phyloP scores from a whole-genome alignment of 2,888 invertebrate species.

The Dyspetes luteomarginatus region DNA sequence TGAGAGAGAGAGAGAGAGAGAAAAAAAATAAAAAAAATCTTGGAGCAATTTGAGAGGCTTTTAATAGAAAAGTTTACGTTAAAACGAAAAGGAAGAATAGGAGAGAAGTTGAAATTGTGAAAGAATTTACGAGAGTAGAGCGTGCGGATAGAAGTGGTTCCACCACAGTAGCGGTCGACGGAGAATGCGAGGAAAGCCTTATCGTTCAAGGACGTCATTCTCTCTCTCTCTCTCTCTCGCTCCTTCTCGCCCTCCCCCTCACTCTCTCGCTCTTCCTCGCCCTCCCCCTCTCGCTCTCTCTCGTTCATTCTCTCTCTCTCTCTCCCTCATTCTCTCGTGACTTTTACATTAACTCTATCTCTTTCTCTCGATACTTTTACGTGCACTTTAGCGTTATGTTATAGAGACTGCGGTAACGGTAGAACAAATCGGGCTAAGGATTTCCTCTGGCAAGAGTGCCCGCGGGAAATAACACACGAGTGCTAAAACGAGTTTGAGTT shows the following conservation, averaged over 20 bases:
- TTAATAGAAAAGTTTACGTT: neutral
- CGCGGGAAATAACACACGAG: too few relatives aligned
- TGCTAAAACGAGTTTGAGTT: slow-evolving; percentile 43
- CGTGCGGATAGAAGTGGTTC: slow-evolving; percentile 25
- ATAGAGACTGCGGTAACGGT: slow-evolving; percentile 41
- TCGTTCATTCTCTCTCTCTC: slow-evolving; percentile 65
- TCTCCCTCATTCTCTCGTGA: neutral
- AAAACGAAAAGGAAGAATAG: neutral
- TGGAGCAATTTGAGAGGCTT: neutral
- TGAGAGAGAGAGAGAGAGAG: too few relatives aligned
- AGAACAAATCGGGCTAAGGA: slow-evolving; percentile 11
- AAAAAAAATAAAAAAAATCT: neutral
- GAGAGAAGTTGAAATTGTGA: neutral
- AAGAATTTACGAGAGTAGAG: slow-evolving; percentile 22
- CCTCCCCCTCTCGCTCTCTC: slow-evolving; percentile 31
- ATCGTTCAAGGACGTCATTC: slow-evolving; percentile 78
- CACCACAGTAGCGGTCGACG: slow-evolving; percentile 17
- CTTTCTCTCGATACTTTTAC: neutral
- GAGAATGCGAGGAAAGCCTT: slow-evolving; percentile 71
- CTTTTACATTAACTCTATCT: neutral
- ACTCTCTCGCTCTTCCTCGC: slow-evolving; percentile 16
- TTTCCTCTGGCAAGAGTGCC: slow-evolving; percentile 18
- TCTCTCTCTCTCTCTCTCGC: slow-evolving; percentile 44
- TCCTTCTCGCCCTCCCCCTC: neutral
- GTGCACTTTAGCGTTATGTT: neutral